These are phyloP conservation scores for Acrossocheilus fasciatus DNA, from an alignment of 2,797 vertebrate species.

Conservation along the genomic window DNA sequence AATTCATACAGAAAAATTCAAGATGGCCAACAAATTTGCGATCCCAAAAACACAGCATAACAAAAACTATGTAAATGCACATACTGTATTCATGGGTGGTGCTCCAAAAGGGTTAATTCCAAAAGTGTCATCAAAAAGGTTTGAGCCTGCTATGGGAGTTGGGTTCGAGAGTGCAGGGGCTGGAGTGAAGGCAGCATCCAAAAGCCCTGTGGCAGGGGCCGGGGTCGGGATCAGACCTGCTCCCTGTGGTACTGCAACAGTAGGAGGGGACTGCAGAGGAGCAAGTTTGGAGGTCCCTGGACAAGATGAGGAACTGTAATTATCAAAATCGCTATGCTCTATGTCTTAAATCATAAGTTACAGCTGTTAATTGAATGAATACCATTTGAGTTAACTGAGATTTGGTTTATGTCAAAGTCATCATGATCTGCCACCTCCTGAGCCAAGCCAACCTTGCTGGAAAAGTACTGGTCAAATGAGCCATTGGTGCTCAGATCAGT, in stretches of 20 bases:
- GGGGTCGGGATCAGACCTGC: slow-evolving; percentile 46
- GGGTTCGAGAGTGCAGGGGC: slow-evolving; percentile 52
- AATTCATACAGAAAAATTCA: background rate
- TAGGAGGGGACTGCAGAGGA: slow-evolving; percentile 65
- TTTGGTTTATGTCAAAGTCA: slow-evolving; percentile 81
- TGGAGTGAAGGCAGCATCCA: slow-evolving; percentile 71
- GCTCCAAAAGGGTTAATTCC: slow-evolving; percentile 77
- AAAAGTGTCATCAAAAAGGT: slow-evolving; percentile 83
- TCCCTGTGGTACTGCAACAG: slow-evolving; percentile 18
- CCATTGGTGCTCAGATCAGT: slow-evolving; percentile 70
- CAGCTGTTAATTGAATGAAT: slow-evolving; percentile 35
- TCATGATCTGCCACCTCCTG: slow-evolving; percentile 80
- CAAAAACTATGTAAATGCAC: background rate
- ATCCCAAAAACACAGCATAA: background rate
- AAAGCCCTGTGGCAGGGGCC: slow-evolving; percentile 46
- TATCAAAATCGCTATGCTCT: background rate
- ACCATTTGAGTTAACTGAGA: slow-evolving; percentile 75
- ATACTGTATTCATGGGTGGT: slow-evolving; percentile 76
- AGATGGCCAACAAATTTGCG: too few species aligned
- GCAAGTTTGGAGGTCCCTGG: slow-evolving; percentile 77
- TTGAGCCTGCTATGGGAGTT: slow-evolving; percentile 60
- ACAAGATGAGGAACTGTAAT: slow-evolving; percentile 30
- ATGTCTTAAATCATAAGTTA: background rate
- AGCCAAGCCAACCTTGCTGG: slow-evolving; percentile 81
- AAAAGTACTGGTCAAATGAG: slow-evolving; percentile 84